These are phyloP conservation scores for Centrocercus urophasianus DNA, from an alignment of 2,113 vertebrate species.

Conservation along the genomic window DNA sequence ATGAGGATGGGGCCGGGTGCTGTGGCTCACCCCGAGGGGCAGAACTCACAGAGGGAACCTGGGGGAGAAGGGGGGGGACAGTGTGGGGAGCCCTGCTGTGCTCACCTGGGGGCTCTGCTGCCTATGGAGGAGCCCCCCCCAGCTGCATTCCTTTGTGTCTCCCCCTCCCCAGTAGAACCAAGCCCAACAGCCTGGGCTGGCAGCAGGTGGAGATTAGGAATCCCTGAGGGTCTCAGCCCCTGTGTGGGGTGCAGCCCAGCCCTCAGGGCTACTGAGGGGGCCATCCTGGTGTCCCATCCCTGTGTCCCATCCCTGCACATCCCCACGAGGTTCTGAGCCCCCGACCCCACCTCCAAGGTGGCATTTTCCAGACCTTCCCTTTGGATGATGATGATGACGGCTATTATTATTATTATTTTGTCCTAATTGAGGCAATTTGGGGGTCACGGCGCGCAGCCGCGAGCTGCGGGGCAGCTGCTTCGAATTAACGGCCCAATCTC, in stretches of 20 bases:
- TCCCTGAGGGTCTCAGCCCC: too few species aligned
- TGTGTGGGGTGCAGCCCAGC: neutral
- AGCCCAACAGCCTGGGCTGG: too few species aligned
- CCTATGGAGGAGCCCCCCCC: neutral
- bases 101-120: neutral
- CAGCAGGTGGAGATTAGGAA: neutral
- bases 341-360: fast-evolving
- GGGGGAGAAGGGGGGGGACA: neutral
- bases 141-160: neutral
- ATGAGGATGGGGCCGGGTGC: fast-evolving
- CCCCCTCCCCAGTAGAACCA: fast-evolving
- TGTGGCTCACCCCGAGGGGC: fast-evolving
- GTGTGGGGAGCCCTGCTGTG: neutral
- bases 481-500: constrained; percentile 7
- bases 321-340: fast-evolving
- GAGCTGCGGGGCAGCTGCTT: constrained; percentile 3
- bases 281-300: too few species aligned
- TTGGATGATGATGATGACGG: neutral
- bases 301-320: too few species aligned
- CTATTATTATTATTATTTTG: too few species aligned
- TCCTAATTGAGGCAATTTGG: constrained; percentile 39
- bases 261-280: neutral
- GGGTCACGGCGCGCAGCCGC: neutral
- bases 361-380: neutral
- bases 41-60: neutral